A percentile compares a stretch with the other conserved stretches of the same genome.
Evolutionary conservation across 92 coral and sea anemone species (phyloP).

Genomic region (Palythoa grandiflora): DNA sequence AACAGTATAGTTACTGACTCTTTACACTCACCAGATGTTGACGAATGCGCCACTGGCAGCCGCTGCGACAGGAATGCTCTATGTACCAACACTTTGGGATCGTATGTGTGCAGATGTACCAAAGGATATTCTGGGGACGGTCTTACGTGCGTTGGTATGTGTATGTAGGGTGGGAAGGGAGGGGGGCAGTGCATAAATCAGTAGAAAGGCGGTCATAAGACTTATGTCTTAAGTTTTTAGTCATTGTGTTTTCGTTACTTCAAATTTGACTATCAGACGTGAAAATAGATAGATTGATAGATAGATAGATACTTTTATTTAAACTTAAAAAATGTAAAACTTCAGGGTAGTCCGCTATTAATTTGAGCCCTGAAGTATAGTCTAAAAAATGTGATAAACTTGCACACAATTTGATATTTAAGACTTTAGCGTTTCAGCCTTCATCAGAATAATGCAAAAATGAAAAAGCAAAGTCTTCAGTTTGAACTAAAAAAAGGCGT

Average conservation of each 20-base stretch:
- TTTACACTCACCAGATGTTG: slow-evolving; percentile 33
- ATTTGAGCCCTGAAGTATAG: no score
- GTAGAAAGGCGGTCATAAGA: neutral
- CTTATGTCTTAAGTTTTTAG: neutral
- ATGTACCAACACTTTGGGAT: slow-evolving; percentile 40
- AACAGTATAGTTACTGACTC: neutral
- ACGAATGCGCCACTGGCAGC: slow-evolving; percentile 38
- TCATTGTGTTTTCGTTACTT: neutral
- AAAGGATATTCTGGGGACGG: slow-evolving; percentile 41
- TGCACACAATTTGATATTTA: no score
- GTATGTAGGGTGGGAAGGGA: neutral
- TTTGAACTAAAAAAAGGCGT: no score
- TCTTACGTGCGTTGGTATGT: slow-evolving; percentile 31
- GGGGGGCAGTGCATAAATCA: neutral
- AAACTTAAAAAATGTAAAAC: no score
- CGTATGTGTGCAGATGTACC: slow-evolving; percentile 27
- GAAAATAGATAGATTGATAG: no score
- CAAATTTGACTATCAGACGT: neutral
- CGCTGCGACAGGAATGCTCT: slow-evolving; percentile 49
- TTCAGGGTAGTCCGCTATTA: no score
- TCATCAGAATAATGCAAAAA: no score
- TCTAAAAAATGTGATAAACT: no score
- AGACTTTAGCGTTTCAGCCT: no score
- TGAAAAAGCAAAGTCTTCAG: no score
- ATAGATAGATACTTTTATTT: no score